A percentile compares a stretch with the other conserved stretches of the same genome.
Conservation (phyloP, 1,140 invertebrate genomes). For the Dendroctonus valens region DNA sequence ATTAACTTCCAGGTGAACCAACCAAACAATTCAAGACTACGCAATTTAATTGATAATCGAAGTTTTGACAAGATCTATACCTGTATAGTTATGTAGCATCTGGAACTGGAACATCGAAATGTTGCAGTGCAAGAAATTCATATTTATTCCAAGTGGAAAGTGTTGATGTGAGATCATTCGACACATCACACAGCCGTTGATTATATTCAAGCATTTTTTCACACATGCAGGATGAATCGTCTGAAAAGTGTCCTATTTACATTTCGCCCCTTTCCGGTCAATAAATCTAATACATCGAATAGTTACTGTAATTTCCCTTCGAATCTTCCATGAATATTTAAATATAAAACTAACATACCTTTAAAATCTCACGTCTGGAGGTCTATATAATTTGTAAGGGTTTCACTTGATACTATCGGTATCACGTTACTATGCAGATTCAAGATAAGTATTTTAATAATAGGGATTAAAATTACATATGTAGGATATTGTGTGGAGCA, state of each 20-base stretch:
- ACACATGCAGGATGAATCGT: constrained; percentile 22
- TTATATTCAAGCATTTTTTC: constrained; percentile 12
- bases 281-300: constrained; percentile 32
- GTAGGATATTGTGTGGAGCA: constrained; percentile 37
- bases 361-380: constrained; percentile 36
- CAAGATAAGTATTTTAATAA: constrained; percentile 43
- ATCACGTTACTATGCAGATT: constrained; percentile 46
- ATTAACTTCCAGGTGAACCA: too few relatives aligned
- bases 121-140: too few relatives aligned
- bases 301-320: constrained; percentile 8
- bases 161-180: not conserved
- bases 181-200: constrained; percentile 1
- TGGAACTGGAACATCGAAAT: too few relatives aligned
- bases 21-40: too few relatives aligned
- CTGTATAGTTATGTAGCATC: too few relatives aligned
- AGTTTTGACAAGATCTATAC: too few relatives aligned
- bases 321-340: constrained; percentile 34
- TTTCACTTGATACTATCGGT: constrained; percentile 44
- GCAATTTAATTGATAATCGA: too few relatives aligned
- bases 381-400: constrained; percentile 39
- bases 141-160: too few relatives aligned
- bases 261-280: constrained; percentile 36
- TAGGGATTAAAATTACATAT: constrained; percentile 45
- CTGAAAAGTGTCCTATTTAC: constrained; percentile 28
- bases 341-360: constrained; percentile 37